These are phyloP conservation scores for Acipenser transmontanus DNA, from an alignment of 2,797 vertebrate species.

Conservation along the genomic window DNA sequence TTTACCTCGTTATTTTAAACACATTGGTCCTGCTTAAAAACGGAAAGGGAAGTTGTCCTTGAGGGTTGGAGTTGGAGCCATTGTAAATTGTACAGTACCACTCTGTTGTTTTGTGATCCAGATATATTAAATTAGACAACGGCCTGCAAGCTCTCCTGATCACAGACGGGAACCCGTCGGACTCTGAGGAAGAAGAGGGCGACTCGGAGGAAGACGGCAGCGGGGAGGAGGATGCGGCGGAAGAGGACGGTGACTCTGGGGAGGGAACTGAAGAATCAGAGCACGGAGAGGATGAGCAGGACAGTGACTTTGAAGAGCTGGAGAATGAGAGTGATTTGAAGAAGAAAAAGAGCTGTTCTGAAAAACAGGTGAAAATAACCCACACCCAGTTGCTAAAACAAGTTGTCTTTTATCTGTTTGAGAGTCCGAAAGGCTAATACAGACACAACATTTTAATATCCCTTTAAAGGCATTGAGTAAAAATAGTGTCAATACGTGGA, in stretches of 20 bases:
- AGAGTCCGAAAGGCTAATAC: too few relatives aligned
- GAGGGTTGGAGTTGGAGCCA: background rate
- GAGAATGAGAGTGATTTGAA: constrained; percentile 63
- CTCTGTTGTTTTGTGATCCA: constrained; percentile 32
- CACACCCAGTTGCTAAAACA: too few relatives aligned
- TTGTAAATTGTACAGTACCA: too few relatives aligned
- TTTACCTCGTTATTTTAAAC: background rate
- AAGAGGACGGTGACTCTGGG: constrained; percentile 63
- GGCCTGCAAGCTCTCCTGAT: constrained; percentile 83
- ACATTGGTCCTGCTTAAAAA: background rate
- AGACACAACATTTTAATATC: too few relatives aligned
- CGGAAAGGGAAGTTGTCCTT: background rate
- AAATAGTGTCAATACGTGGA: too few relatives aligned
- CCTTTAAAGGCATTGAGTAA: too few relatives aligned
- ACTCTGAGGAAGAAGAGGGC: constrained; percentile 27
- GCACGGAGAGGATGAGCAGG: constrained; percentile 63
- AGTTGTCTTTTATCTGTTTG: too few relatives aligned
- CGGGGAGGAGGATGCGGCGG: constrained; percentile 52
- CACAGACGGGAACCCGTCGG: constrained; percentile 45
- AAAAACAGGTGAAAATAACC: constrained; percentile 74
- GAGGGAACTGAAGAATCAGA: constrained; percentile 69
- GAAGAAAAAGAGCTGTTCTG: constrained; percentile 65
- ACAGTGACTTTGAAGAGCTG: constrained; percentile 59
- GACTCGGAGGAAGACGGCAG: constrained; percentile 47
- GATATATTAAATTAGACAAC: constrained; percentile 80